These are phyloP conservation scores for Leistus spinibarbis DNA, from an alignment of 2,888 invertebrate species.

Conservation along the genomic window DNA sequence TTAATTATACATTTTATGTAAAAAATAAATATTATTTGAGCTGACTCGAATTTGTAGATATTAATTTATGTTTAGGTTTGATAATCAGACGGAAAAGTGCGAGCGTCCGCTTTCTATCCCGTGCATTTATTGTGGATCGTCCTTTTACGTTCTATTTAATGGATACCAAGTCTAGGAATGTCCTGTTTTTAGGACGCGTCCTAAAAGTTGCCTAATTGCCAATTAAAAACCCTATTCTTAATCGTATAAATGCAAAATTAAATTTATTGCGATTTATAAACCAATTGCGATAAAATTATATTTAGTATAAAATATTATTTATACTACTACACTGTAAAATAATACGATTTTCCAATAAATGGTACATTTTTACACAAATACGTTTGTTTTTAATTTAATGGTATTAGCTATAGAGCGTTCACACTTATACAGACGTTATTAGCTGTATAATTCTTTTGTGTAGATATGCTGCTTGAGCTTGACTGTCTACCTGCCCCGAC, in stretches of 20 bases:
- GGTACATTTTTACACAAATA: no score
- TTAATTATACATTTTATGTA: no score
- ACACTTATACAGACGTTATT: no score
- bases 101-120: not conserved
- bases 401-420: no score
- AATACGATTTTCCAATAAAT: conserved; percentile 10
- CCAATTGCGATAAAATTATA: not conserved
- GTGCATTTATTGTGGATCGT: not conserved
- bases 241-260: no score
- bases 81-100: not conserved
- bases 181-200: not conserved
- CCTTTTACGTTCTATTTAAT: not conserved
- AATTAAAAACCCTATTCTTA: no score
- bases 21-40: no score
- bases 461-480: conserved; percentile 27
- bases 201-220: not conserved
- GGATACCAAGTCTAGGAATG: not conserved
- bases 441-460: not conserved
- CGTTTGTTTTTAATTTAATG: not conserved
- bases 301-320: not conserved
- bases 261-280: not conserved
- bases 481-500: conserved; percentile 37
- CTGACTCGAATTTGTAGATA: no score
- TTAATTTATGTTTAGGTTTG: not conserved
- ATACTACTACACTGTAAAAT: not conserved